Evolutionary conservation across 2,888 invertebrate species (phyloP).

Genomic region (Ophonus ardosiacus): DNA sequence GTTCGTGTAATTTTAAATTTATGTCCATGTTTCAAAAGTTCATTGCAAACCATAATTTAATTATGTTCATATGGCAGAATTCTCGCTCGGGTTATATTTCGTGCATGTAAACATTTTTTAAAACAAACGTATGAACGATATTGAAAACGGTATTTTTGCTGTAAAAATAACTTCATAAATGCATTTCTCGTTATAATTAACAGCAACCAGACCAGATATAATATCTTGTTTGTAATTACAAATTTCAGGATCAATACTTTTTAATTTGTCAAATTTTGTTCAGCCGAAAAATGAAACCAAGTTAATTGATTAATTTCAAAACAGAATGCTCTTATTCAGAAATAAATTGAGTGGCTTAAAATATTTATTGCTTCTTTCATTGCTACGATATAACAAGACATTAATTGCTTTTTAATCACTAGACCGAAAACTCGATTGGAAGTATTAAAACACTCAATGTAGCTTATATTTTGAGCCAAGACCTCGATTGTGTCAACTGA

Average conservation of each 20-base stretch:
- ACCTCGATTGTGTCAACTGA: too few relatives aligned
- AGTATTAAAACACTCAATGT: too few relatives aligned
- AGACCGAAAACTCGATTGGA: too few relatives aligned
- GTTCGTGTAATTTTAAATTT: background rate
- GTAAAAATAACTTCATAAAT: background rate
- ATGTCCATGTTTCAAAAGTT: background rate
- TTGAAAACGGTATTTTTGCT: background rate
- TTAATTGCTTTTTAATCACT: background rate
- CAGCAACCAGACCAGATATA: background rate
- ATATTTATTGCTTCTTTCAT: slow-evolving; percentile 7
- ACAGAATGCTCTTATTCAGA: background rate
- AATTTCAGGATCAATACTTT: slow-evolving; percentile 28
- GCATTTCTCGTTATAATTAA: background rate
- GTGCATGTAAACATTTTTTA: background rate
- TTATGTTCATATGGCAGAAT: background rate
- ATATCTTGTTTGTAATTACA: slow-evolving; percentile 24
- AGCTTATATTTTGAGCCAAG: too few relatives aligned
- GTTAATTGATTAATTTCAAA: slow-evolving; percentile 26
- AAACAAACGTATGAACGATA: background rate
- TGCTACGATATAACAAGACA: background rate
- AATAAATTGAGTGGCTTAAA: slow-evolving; percentile 16
- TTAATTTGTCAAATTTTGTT: slow-evolving; percentile 38
- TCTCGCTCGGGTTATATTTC: background rate
- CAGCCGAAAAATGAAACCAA: slow-evolving; percentile 27
- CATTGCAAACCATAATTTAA: background rate